Percentiles rank a stretch among this genome's conserved stretches.
phyloP scores from a whole-genome alignment of 2,797 vertebrate genomes.

The Cirrhinus molitorella region DNA sequence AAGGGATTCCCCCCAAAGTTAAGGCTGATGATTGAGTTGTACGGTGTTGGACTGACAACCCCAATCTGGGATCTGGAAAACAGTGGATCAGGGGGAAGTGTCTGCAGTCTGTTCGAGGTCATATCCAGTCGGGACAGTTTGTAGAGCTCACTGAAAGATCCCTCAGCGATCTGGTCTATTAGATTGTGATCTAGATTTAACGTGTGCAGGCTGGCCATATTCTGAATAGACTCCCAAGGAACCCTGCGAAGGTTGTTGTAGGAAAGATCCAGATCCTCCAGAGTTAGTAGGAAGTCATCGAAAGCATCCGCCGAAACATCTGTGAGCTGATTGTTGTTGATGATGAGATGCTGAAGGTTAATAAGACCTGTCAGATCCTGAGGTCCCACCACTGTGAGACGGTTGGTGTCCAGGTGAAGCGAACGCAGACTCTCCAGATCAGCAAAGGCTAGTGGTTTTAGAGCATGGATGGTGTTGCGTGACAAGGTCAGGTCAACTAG shows the following conservation, averaged over 20 bases:
- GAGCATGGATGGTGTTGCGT: slow-evolving; percentile 88
- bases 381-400: slow-evolving; percentile 82
- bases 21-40: slow-evolving; percentile 83
- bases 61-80: slow-evolving; percentile 89
- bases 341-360: slow-evolving; percentile 91
- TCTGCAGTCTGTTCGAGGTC: slow-evolving; percentile 92
- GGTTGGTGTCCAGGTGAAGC: slow-evolving; percentile 89
- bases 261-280: slow-evolving; percentile 92
- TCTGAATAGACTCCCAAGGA: slow-evolving; percentile 91
- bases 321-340: slow-evolving; percentile 92
- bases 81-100: slow-evolving; percentile 89
- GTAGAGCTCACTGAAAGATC: slow-evolving; percentile 88
- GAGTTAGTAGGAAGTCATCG: slow-evolving; percentile 87
- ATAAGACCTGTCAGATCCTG: slow-evolving; percentile 86
- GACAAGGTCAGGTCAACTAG: slow-evolving; percentile 92
- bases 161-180: slow-evolving; percentile 88
- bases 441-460: slow-evolving; percentile 86
- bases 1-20: slow-evolving; percentile 93
- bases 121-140: slow-evolving; percentile 92
- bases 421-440: slow-evolving; percentile 92
- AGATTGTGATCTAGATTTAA: slow-evolving; percentile 95
- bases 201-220: slow-evolving; percentile 90
- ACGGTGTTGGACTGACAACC: slow-evolving; percentile 86
- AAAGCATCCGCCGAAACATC: slow-evolving; percentile 84
- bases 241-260: slow-evolving; percentile 91